Conservation (phyloP, 2,113 vertebrate genomes). For the Tursiops truncatus region DNA sequence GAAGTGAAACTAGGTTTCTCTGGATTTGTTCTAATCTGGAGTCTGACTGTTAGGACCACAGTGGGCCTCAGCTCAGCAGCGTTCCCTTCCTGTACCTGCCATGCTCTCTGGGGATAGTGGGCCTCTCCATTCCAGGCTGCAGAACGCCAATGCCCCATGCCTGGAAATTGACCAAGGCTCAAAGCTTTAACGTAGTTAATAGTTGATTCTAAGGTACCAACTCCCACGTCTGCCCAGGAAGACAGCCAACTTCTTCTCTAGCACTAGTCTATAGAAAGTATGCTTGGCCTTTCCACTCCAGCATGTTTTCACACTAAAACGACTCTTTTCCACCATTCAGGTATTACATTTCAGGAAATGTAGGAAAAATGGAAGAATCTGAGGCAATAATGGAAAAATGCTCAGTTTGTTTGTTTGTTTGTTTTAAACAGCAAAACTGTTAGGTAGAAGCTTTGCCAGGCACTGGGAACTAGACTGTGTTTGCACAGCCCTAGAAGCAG, state of each 20-base stretch:
- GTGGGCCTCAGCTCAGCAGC: neutral
- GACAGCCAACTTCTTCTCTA: neutral
- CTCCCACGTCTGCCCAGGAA: neutral
- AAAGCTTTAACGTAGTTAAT: neutral
- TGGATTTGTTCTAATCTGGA: neutral
- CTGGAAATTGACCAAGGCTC: neutral
- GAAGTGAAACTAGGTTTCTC: neutral
- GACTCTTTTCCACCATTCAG: neutral
- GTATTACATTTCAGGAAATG: neutral
- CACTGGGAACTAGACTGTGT: neutral
- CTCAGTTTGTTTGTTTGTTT: neutral
- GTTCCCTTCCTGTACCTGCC: fast-evolving
- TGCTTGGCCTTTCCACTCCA: neutral
- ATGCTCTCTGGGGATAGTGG: neutral
- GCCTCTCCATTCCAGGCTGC: neutral
- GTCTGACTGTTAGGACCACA: neutral
- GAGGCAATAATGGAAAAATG: neutral
- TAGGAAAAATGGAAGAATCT: neutral
- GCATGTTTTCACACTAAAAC: neutral
- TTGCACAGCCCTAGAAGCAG: neutral
- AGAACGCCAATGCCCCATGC: neutral
- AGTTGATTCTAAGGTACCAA: neutral
- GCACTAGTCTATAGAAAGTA: neutral
- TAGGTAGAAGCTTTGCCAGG: neutral
- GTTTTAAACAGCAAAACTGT: neutral